Evolutionary conservation across 2,797 vertebrate genomes (phyloP), one percentile per base, ranked within the genome.

Genomic region (Ctenopoma kingsleyae): DNA sequence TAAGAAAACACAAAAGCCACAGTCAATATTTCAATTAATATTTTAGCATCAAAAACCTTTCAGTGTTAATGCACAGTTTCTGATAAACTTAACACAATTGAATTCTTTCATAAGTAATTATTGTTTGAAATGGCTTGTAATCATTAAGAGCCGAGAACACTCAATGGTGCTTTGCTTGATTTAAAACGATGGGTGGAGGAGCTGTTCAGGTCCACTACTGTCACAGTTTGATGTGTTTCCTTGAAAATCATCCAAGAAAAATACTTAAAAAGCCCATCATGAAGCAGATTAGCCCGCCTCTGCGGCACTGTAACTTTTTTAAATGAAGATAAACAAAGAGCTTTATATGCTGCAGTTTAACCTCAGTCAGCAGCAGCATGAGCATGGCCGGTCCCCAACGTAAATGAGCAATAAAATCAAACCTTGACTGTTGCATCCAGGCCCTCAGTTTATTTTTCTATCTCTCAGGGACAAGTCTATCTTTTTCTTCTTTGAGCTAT

Each of bases 401-500:
- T 6, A 54, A 64, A 56, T 15, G 36, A 57, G 59, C 56, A 74
- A 32, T 41, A 30, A 58, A 64, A 73, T 61, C 27, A 63, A 67
- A 8, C 17, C 52, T 15, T 57, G 43, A 36, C 52, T 76, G 69
- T 80, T 51, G 44, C 32, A 46, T 50, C 1, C 41, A 72, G 66
- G 46, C 58, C 69, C 58, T 30, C 36, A 50, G 67, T 57, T 44
- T 79, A 75, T 82, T 86, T 85, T 56, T 19, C 30, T 58, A 51
- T 36, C 54, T 77, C 64, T 15, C 58, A 22, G 46, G 55, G 55
- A 74, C 63, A 72, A 58, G 60, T 38, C 32, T 38, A 19, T 61
- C 48, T 61, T 72, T 83, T 56, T 70, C 50, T 56, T 76, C 81
- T 86, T 87, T 85, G 57, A 87, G 91, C 78, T 81, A 78, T 56